Evolutionary conservation across 2,797 vertebrate species (phyloP).

Genomic region (Holocentrus rufus): DNA sequence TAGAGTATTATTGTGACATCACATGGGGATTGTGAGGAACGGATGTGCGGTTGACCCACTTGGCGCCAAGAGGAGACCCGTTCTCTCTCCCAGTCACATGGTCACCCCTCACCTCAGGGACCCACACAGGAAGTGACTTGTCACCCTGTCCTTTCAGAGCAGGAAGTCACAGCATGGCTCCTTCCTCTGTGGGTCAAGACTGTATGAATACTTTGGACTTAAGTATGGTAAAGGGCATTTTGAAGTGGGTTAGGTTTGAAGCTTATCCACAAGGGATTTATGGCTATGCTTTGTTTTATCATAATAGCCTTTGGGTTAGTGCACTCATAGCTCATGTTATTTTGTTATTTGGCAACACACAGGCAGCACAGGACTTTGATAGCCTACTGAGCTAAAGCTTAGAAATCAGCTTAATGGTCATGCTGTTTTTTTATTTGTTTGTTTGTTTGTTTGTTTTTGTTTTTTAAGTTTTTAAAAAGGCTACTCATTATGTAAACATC

Average conservation of each 20-base stretch:
- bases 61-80: conserved; percentile 41
- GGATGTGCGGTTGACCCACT: conserved; percentile 66
- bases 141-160: conserved; percentile 36
- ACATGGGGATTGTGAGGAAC: conserved; percentile 53
- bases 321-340: conserved; percentile 35
- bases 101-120: conserved; percentile 12
- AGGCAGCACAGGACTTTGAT: conserved; percentile 1
- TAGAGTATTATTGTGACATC: conserved; percentile 73
- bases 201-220: conserved; percentile 25
- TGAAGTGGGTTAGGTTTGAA: conserved; percentile 53
- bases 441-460: too few relatives aligned
- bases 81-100: conserved; percentile 28
- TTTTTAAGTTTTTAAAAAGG: conserved; percentile 19
- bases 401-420: conserved; percentile 16
- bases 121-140: conserved; percentile 59
- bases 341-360: conserved; percentile 22
- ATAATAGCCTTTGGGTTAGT: conserved; percentile 37
- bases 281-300: conserved; percentile 34
- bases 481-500: conserved; percentile 17
- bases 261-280: conserved; percentile 68
- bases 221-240: conserved; percentile 62
- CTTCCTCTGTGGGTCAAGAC: conserved; percentile 41
- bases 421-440: conserved; percentile 23
- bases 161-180: conserved; percentile 21
- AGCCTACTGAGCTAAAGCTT: conserved; percentile 22